A percentile compares a stretch with the other conserved stretches of the same genome.
Conservation (phyloP, 2,888 invertebrate species). For the Pheosia tremula region DNA sequence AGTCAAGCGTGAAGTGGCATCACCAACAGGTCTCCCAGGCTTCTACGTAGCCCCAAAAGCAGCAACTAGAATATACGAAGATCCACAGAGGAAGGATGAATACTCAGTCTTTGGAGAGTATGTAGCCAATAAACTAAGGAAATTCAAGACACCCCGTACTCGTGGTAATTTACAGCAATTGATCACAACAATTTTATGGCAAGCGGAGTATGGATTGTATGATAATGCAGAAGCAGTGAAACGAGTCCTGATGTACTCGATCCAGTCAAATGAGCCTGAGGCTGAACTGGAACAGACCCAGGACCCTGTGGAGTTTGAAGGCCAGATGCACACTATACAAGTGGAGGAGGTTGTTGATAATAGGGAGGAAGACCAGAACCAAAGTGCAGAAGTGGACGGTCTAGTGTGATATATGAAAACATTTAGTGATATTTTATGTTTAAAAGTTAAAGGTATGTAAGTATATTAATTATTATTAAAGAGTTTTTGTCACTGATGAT, state of each 20-base stretch:
- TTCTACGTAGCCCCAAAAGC: conserved; percentile 46
- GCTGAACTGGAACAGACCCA: conserved; percentile 14
- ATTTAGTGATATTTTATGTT: neutral
- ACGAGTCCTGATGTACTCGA: conserved; percentile 60
- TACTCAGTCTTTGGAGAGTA: conserved; percentile 75
- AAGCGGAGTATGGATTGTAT: conserved; percentile 74
- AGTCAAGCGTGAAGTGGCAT: conserved; percentile 68
- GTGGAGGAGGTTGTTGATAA: conserved; percentile 37
- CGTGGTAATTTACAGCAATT: conserved; percentile 73
- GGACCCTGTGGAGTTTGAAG: conserved; percentile 24
- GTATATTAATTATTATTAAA: neutral
- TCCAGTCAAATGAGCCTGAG: conserved; percentile 42
- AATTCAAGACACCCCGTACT: conserved; percentile 62
- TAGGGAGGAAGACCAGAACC: conserved; percentile 28
- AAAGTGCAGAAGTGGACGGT: conserved; percentile 34
- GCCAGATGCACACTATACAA: conserved; percentile 29
- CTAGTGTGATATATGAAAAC: conserved; percentile 20
- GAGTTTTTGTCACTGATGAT: neutral
- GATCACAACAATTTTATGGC: conserved; percentile 77
- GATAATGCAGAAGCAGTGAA: conserved; percentile 72
- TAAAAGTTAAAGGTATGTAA: neutral
- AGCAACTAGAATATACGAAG: conserved; percentile 47
- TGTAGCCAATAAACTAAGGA: conserved; percentile 73
- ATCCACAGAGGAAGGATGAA: conserved; percentile 58
- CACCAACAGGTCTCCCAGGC: conserved; percentile 53